Evolutionary conservation across 2,797 vertebrate species (phyloP).

Genomic region (Oreochromis grahami): DNA sequence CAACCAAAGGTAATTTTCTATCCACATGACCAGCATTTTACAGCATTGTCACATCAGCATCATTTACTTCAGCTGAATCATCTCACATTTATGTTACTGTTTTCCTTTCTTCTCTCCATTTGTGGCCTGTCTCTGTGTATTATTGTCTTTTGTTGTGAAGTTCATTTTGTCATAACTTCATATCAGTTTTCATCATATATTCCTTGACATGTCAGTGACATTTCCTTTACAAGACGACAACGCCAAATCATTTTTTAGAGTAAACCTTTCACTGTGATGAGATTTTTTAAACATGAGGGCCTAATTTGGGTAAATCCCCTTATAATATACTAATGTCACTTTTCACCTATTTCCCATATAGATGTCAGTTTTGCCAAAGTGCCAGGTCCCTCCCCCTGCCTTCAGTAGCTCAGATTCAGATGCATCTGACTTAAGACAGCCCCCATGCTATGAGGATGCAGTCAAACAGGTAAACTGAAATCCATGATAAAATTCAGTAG

Average conservation of each 20-base stretch:
- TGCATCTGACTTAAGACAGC: conserved; percentile 87
- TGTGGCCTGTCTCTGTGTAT: conserved; percentile 38
- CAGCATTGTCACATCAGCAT: not conserved
- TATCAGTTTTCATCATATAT: conserved; percentile 33
- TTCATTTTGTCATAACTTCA: conserved; percentile 7
- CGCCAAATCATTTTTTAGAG: conserved; percentile 12
- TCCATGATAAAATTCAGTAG: conserved; percentile 29
- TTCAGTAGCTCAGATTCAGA: conserved; percentile 87
- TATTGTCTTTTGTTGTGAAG: conserved; percentile 11
- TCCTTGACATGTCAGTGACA: conserved; percentile 19
- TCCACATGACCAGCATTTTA: not conserved
- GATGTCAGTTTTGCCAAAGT: conserved; percentile 86
- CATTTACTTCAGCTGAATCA: not conserved
- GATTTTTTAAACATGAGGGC: not conserved
- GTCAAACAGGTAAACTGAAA: conserved; percentile 90
- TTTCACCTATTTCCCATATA: conserved; percentile 78
- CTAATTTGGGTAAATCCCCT: conserved; percentile 19
- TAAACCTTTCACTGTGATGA: not conserved
- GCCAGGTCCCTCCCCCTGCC: conserved; percentile 81
- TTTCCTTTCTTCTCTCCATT: conserved; percentile 44
- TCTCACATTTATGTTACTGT: conserved; percentile 35
- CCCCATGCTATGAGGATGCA: conserved; percentile 95
- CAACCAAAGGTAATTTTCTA: conserved; percentile 67
- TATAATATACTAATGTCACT: conserved; percentile 58
- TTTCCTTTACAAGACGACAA: conserved; percentile 25